Evolutionary conservation across 2,797 vertebrate genomes (phyloP), one percentile per base, ranked within the genome.

Genomic region (Acestrorhynchus altus): DNA sequence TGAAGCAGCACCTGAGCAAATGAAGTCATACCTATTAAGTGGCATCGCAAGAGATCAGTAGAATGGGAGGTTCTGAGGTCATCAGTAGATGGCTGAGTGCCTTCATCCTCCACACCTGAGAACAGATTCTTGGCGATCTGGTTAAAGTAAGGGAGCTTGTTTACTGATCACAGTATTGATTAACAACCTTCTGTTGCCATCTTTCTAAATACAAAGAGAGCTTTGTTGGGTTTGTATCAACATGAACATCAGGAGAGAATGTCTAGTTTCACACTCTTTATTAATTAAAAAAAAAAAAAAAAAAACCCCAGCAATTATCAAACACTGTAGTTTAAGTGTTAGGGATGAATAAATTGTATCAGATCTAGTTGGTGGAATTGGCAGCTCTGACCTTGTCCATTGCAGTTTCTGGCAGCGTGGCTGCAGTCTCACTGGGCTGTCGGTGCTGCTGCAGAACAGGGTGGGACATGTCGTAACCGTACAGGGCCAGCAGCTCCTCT

Each of bases 401-500:
- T 67, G 95, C 95, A 93, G 95, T 95, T 80, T 94, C 95, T 2
- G 95, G 95, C 73, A 96, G 94, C 54, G 89, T 87, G 68, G 93
- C 91, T 7, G 94, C 56, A 5, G 91, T 84, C 61, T 90, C 93
- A 59, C 92, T 93, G 65, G 90, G 92, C 87, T 97, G 93, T 0
- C 95, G 95, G 89, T 95, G 94, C 82, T 90, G 93, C 78, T 95
- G 94, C 0, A 92, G 92, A 86, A 93, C 86, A 72, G 91, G 93
- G 8, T 95, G 93, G 4, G 96, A 92, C 8, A 95, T 90, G 79
- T 96, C 94, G 56, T 97, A 98, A 87, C 96, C 95, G 28, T 96
- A 99, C 77, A 98, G 92, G 11, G 96, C 95, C 40, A 98, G 91
- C 87, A 98, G 93, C 88, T 98, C 94, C 67, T 98, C 95, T 78